Evolutionary conservation across 2,888 invertebrate species (phyloP), one percentile per base, ranked within the genome.

Genomic region (Sceliomorpha sp.): DNA sequence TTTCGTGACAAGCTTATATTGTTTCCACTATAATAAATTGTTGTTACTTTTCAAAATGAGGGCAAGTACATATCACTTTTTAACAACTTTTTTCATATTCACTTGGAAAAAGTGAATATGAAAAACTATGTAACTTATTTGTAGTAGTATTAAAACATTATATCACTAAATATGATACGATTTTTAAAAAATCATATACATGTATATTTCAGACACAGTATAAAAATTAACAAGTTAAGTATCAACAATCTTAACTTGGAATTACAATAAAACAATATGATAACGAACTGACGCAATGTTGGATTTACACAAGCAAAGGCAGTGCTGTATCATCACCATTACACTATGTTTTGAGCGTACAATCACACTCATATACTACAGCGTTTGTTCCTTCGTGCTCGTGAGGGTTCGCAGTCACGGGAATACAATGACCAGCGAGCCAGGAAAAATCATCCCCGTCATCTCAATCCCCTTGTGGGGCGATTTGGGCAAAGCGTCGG

Each of bases 381-480:
- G 17, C 53, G 67, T 55, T 55, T 44, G 69, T 39, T 55, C 36
- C 31, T 64, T 69, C 50, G 32, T 47, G 13, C 32, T 37, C 26
- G 32, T 29, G 62, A 60, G 68, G 72, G 67, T 67, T 67, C 45
- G 34, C 64, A 60, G 67, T 64, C 53, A 64, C 55, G 45, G 53
- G 40, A 56, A 64, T 40, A 72, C 72, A 72, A 72, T 72, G 70
- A 72, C 72, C 72, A 55, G 42, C 51, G 40, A 47, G 69, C 39
- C 62, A 69, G 53, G 59, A 72, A 73, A 76, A 76, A 72, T 73
- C 70, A 68, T 72, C 60, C 72, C 64, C 59, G 72, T 74, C 74
- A 75, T 75, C 42, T 44, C 47, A 44, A 68, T 64, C 50, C 70
- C 67, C 69, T 48, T 56, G 50, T 58, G 53, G 68, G 62, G 58